Conservation (phyloP, 2,113 vertebrate species). For the Girardinichthys multiradiatus region DNA sequence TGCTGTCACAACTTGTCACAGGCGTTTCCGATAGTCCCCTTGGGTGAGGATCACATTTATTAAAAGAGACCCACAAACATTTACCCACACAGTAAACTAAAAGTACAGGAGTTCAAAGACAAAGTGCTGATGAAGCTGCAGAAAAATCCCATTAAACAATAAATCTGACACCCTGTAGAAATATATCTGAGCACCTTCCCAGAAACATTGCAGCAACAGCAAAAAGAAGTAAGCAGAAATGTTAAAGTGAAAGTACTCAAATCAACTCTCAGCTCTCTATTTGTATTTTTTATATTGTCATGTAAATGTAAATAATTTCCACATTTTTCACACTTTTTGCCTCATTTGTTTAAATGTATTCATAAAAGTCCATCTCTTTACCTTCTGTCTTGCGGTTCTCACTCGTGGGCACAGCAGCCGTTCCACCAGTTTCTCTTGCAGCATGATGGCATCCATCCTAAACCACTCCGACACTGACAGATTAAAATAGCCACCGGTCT, state of each 20-base stretch:
- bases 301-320: not conserved
- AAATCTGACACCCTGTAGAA: conserved; percentile 13
- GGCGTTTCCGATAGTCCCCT: conserved; percentile 58
- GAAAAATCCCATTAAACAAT: conserved; percentile 16
- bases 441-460: conserved; percentile 92
- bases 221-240: conserved; percentile 24
- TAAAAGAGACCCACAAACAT: conserved; percentile 23
- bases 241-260: not conserved
- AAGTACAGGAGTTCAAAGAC: conserved; percentile 4
- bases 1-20: conserved; percentile 74
- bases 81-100: not conserved
- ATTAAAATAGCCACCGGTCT: conserved; percentile 61
- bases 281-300: not conserved
- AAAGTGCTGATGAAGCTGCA: conserved; percentile 13
- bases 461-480: conserved; percentile 58
- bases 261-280: not conserved
- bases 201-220: not conserved
- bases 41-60: conserved; percentile 28
- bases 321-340: not conserved
- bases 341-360: not conserved
- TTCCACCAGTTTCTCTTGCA: conserved; percentile 95
- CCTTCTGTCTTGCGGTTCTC: conserved; percentile 90
- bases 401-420: conserved; percentile 91
- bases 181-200: conserved; percentile 9
- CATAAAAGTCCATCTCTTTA: conserved; percentile 63